Conservation (phyloP, 1,140 invertebrate genomes). For the Palaemon carinicauda region DNA sequence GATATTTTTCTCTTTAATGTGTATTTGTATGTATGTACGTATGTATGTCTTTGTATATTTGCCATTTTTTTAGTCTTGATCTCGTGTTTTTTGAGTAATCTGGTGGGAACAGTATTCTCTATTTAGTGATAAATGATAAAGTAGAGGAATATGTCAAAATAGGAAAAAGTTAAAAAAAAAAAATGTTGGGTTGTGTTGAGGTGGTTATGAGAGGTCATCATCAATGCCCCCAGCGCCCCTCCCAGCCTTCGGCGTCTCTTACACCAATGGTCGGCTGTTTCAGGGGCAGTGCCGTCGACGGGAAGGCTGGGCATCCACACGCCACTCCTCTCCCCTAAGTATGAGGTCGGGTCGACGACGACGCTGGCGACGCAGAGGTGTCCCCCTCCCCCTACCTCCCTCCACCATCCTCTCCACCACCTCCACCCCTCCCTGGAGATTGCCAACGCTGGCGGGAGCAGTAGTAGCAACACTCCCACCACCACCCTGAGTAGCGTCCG, state of each 20-base stretch:
- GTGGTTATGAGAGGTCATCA: not conserved
- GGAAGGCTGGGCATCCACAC: conserved; percentile 10
- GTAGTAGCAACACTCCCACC: not conserved
- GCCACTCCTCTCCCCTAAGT: conserved; percentile 5
- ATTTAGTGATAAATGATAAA: no score
- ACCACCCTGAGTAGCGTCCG: no score
- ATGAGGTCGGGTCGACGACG: conserved; percentile 1
- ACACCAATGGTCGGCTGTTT: conserved; percentile 37
- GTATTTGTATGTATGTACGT: no score
- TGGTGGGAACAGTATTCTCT: no score
- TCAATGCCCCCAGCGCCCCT: not conserved
- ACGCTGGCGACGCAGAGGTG: not conserved
- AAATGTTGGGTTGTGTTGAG: no score
- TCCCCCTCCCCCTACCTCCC: conserved; percentile 16
- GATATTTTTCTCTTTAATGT: no score
- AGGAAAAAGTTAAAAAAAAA: no score
- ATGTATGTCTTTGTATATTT: no score
- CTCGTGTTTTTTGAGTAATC: no score
- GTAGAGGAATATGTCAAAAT: no score
- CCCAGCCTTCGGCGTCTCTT: not conserved
- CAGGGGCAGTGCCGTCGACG: conserved; percentile 27
- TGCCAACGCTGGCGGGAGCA: not conserved
- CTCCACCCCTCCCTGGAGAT: not conserved
- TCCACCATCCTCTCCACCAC: not conserved
- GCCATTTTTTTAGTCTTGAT: no score